Evolutionary conservation across 2,888 invertebrate genomes (phyloP).

Genomic region (Isotomurus palustris): DNA sequence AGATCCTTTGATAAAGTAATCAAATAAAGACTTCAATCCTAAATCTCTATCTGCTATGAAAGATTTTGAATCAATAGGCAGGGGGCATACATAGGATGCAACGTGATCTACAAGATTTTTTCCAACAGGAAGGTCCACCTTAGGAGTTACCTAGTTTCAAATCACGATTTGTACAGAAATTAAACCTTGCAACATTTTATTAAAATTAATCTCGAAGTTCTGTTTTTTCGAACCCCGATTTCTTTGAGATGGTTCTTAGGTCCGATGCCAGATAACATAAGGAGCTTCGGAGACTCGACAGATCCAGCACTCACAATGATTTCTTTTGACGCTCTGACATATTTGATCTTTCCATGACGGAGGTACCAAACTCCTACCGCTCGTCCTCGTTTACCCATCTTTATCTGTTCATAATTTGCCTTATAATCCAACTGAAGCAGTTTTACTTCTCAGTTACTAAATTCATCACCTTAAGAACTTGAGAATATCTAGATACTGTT

Average conservation of each 20-base stretch:
- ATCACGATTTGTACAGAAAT: not conserved
- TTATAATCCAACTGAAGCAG: too few relatives aligned
- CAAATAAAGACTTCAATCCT: constrained; percentile 13
- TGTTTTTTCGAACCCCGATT: constrained; percentile 2
- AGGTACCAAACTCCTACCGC: constrained; percentile 80
- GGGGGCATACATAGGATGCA: constrained; percentile 9
- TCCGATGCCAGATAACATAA: constrained; percentile 22
- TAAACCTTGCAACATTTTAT: not conserved
- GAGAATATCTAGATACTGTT: constrained; percentile 75
- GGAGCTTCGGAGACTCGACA: constrained; percentile 81
- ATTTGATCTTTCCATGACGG: constrained; percentile 65
- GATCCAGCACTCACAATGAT: constrained; percentile 75
- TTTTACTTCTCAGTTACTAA: too few relatives aligned
- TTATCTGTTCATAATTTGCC: too few relatives aligned
- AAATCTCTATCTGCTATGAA: constrained; percentile 37
- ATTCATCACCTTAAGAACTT: constrained; percentile 64
- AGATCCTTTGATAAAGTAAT: constrained; percentile 32
- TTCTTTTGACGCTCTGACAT: constrained; percentile 74
- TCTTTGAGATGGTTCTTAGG: constrained; percentile 23
- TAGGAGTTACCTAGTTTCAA: constrained; percentile 25
- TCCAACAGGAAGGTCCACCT: constrained; percentile 39
- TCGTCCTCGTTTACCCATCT: too few relatives aligned
- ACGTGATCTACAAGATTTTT: constrained; percentile 40
- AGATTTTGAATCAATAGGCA: constrained; percentile 27
- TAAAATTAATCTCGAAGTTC: not conserved